Percentiles rank a stretch among this genome's conserved stretches.
Evolutionary conservation across 1,140 invertebrate species (phyloP).

Genomic region (Trichomalopsis sarcophagae): DNA sequence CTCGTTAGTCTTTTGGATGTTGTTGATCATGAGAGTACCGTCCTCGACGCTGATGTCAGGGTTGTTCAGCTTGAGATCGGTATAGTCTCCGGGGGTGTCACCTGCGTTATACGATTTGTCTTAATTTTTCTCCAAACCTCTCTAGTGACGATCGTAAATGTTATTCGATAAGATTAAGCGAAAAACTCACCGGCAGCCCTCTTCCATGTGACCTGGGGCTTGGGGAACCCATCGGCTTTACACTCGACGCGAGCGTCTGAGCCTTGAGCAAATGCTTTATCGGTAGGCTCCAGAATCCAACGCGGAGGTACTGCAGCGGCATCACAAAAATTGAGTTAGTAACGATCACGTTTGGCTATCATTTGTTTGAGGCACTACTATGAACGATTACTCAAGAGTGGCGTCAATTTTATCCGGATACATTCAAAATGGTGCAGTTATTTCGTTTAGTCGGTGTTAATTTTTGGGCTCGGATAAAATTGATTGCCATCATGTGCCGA

Average conservation of each 20-base stretch:
- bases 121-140: background rate
- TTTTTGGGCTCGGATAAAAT: conserved; percentile 10
- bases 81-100: conserved; percentile 92
- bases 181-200: conserved; percentile 87
- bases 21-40: conserved; percentile 90
- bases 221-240: conserved; percentile 96
- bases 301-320: conserved; percentile 90
- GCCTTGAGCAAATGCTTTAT: conserved; percentile 95
- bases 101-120: conserved; percentile 73
- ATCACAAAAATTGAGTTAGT: conserved; percentile 32
- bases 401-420: conserved; percentile 21
- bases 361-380: conserved; percentile 13
- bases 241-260: conserved; percentile 95
- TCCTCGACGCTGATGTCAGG: conserved; percentile 93
- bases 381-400: conserved; percentile 14
- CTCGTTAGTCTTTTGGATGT: conserved; percentile 94
- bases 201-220: conserved; percentile 95
- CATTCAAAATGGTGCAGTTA: background rate
- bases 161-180: background rate
- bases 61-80: conserved; percentile 91
- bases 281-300: conserved; percentile 96
- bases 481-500: background rate
- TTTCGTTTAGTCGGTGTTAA: background rate
- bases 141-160: background rate
- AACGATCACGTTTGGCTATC: background rate